Percentiles rank a stretch among this genome's conserved stretches.
Conservation (phyloP, 2,797 vertebrate species). For the Oreochromis grahami region DNA sequence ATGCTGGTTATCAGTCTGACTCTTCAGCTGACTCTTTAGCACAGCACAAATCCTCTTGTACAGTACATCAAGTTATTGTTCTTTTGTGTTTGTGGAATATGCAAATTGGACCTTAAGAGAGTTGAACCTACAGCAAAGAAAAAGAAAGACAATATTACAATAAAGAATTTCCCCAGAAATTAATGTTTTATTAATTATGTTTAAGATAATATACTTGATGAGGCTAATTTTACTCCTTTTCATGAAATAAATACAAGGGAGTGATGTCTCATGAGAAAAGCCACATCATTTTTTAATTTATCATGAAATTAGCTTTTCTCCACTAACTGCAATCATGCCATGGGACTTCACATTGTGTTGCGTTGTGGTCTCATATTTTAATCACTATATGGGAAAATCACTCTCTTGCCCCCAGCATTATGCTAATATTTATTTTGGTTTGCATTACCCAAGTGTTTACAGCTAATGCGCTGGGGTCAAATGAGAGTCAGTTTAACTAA, state of each 20-base stretch:
- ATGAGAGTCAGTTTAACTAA: constrained; percentile 65
- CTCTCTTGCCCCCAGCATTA: constrained; percentile 66
- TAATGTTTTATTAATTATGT: constrained; percentile 77
- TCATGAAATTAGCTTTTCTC: constrained; percentile 72
- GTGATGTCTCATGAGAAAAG: constrained; percentile 56
- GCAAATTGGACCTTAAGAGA: constrained; percentile 57
- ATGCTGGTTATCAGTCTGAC: not conserved
- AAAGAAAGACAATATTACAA: constrained; percentile 27
- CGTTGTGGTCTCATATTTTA: constrained; percentile 69
- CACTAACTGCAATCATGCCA: constrained; percentile 55
- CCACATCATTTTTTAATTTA: constrained; percentile 65
- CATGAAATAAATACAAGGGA: constrained; percentile 65
- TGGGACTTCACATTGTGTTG: constrained; percentile 66
- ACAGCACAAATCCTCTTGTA: not conserved
- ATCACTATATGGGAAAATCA: constrained; percentile 70
- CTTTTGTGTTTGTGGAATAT: constrained; percentile 55
- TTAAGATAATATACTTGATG: constrained; percentile 68
- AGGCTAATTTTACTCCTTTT: constrained; percentile 69
- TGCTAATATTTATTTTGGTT: constrained; percentile 77
- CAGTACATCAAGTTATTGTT: constrained; percentile 28
- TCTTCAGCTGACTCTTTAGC: not conserved
- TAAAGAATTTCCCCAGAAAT: constrained; percentile 52
- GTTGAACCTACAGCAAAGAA: constrained; percentile 49
- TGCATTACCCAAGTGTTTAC: constrained; percentile 70
- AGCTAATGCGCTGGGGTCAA: constrained; percentile 64